These are phyloP conservation scores for Rhagophthalmus giganteus DNA, from an alignment of 2,888 invertebrate species.

Conservation along the genomic window DNA sequence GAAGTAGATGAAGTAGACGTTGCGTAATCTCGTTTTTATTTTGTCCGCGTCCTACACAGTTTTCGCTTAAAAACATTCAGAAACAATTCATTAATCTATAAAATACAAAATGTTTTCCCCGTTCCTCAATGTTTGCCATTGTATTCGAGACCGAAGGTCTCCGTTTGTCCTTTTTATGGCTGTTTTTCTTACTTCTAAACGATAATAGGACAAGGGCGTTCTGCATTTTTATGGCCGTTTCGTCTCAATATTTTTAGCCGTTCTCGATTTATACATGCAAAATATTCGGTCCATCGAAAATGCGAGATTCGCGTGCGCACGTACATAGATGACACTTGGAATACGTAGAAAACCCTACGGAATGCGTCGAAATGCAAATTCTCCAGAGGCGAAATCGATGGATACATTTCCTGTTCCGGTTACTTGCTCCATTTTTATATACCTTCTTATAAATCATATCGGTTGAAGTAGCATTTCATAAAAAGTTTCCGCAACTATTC, in stretches of 20 bases:
- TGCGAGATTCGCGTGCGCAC: no score
- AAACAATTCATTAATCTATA: no score
- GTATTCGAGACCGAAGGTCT: background rate
- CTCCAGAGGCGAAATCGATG: slow-evolving; percentile 22
- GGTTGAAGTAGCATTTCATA: slow-evolving; percentile 9
- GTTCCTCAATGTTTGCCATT: background rate
- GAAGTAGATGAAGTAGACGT: no score
- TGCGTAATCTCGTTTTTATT: no score
- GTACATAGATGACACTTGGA: no score
- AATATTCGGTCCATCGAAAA: no score
- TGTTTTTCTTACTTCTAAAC: slow-evolving; percentile 5
- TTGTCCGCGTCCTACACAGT: no score
- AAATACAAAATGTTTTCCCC: no score
- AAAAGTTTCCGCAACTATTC: slow-evolving; percentile 15
- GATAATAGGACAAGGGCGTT: background rate
- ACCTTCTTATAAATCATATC: slow-evolving; percentile 18
- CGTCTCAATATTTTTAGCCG: background rate
- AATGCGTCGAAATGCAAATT: slow-evolving; percentile 27
- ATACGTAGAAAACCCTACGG: no score
- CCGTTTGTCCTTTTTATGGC: background rate
- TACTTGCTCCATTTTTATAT: slow-evolving; percentile 23
- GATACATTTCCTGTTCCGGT: slow-evolving; percentile 26
- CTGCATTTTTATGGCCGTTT: background rate
- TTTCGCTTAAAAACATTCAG: no score
- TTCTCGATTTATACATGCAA: no score